Base-by-base conservation (phyloP, 2,113 vertebrate genomes). In the Zapornia atra region DNA sequence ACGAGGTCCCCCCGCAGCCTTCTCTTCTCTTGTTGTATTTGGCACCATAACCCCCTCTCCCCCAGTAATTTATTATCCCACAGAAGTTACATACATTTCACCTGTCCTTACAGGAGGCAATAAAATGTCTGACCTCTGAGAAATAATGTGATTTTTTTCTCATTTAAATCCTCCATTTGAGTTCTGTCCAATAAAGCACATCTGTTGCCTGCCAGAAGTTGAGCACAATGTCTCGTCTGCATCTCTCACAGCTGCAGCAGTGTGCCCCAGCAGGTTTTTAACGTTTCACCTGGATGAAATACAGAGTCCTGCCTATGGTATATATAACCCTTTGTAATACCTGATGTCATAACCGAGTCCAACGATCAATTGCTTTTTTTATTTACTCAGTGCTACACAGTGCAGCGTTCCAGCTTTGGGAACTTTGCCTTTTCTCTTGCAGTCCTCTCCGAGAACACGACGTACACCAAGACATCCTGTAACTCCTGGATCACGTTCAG, bases 381-480 rank as follows among this genome's bases (percentile, higher is more conserved):
- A 77, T 97, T 98, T 97, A 68, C 90, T 82, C 86, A 93, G 94
- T 82, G 78, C 86, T 79, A 6, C 56, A 2, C 72, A 0, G 88
- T 95, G 76, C 95, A 90, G 69, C 29, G 84, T 88, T 96, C 96
- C 65, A 65, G 70, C 87, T 31, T 46, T 38, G 16, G 92, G 93
- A 97, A 95, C 88, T 94, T 76, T 81, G 89, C 73, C 34, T 90
- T 80, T 83, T 88, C 91, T 88, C 42, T 72, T 12, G 18, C 68
- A 29, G 93, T 4, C 33, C 28, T 71, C 44, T 12, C 6, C 0
- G 14, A 38, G 92, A 8, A 31, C 71, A 38, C 22, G 15, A 68
- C 80, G 33, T 60, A 6, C 77, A 40, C 33, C 2, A 20, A 51
- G 86, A 69, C 65, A 57, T 59, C 57, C 81, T 69, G 86, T 10